Evolutionary conservation across 2,888 invertebrate species (phyloP).

Genomic region (Didymodactylos carnosus): DNA sequence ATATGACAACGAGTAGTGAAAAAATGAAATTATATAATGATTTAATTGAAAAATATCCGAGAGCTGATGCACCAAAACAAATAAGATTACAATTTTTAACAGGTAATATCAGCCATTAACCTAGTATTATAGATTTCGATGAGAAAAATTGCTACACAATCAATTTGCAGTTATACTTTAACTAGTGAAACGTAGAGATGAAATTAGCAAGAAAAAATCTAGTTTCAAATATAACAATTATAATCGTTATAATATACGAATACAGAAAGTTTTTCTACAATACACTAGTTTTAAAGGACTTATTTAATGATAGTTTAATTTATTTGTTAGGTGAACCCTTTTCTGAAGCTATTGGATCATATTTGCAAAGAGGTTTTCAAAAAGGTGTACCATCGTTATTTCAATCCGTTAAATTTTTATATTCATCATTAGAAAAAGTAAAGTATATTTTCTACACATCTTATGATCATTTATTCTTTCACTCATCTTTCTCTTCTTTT

Average conservation of each 20-base stretch:
- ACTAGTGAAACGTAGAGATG: no score
- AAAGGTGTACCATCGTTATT: conserved; percentile 96
- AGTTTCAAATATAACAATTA: no score
- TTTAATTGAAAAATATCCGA: conserved; percentile 56
- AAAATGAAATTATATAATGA: conserved; percentile 60
- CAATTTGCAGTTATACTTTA: no score
- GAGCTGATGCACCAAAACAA: conserved; percentile 67
- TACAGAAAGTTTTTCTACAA: neutral
- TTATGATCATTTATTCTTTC: no score
- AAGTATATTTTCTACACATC: no score
- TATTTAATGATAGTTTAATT: neutral
- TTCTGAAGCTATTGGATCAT: conserved; percentile 55
- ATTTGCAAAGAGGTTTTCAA: conserved; percentile 64
- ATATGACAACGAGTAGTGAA: conserved; percentile 42
- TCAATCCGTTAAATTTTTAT: conserved; percentile 64
- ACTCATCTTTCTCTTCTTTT: no score
- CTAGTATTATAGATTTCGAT: neutral
- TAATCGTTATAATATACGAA: no score
- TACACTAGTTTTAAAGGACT: neutral
- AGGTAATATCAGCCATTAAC: conserved; percentile 28
- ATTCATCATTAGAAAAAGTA: conserved; percentile 41
- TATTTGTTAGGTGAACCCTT: conserved; percentile 50
- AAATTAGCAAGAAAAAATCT: no score
- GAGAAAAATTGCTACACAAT: no score
- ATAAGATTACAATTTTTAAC: conserved; percentile 66